Conservation (phyloP, 1,140 invertebrate species). For the Bilobella aurantiaca region DNA sequence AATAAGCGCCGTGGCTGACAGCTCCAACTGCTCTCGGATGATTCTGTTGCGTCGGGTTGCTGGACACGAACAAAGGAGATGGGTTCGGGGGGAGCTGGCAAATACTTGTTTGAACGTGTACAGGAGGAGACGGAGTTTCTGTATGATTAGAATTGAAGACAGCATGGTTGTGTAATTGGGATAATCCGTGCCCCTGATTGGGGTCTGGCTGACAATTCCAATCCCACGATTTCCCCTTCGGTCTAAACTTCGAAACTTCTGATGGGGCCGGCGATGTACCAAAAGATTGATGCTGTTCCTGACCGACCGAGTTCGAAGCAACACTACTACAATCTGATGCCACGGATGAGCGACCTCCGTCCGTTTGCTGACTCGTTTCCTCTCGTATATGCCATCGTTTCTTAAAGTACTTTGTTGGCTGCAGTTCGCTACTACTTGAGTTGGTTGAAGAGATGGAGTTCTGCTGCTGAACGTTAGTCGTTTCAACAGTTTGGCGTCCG, state of each 20-base stretch:
- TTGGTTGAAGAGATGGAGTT: background rate
- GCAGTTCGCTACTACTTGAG: background rate
- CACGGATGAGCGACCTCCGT: slow-evolving; percentile 28
- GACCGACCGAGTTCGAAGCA: slow-evolving; percentile 4
- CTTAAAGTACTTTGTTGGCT: background rate
- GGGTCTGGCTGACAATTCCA: slow-evolving; percentile 11
- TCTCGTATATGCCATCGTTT: slow-evolving; percentile 5
- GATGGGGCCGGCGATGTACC: slow-evolving; percentile 2
- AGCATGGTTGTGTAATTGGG: too few relatives aligned
- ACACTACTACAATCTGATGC: slow-evolving; percentile 27
- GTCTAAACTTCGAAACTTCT: slow-evolving; percentile 24
- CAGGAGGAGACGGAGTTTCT: too few relatives aligned
- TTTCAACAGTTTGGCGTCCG: too few relatives aligned
- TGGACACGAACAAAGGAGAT: too few relatives aligned
- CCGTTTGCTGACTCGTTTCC: background rate
- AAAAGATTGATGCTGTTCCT: background rate
- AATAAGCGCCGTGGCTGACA: too few relatives aligned
- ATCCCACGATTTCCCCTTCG: slow-evolving; percentile 30
- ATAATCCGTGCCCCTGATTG: too few relatives aligned
- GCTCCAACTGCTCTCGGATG: too few relatives aligned
- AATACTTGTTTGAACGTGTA: too few relatives aligned
- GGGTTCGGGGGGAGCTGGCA: too few relatives aligned
- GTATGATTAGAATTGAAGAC: too few relatives aligned
- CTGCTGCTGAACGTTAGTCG: background rate
- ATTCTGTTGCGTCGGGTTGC: too few relatives aligned